Conservation (phyloP, 2,113 vertebrate genomes). For the Columba livia region DNA sequence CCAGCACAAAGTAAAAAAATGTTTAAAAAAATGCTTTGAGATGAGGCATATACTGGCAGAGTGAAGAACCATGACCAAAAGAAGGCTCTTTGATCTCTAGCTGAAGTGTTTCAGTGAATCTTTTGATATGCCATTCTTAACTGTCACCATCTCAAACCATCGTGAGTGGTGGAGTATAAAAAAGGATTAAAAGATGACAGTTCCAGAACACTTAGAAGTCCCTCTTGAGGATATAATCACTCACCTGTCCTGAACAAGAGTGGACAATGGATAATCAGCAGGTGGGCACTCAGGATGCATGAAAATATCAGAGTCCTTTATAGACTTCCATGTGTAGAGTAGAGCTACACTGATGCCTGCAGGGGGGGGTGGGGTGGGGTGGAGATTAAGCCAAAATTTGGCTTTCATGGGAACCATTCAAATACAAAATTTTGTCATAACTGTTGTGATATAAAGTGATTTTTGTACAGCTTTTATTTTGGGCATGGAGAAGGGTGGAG, state of each 20-base stretch:
- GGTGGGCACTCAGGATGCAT: neutral
- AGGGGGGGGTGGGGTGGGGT: too few species aligned
- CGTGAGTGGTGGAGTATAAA: neutral
- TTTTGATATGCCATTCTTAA: neutral
- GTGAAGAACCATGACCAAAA: neutral
- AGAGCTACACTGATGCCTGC: neutral
- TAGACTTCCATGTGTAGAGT: neutral
- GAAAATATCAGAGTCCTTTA: neutral
- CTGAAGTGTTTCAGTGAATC: neutral
- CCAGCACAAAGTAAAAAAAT: neutral
- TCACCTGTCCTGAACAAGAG: neutral
- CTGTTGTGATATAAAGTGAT: neutral
- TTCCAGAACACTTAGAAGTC: neutral
- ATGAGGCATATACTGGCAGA: neutral
- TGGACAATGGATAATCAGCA: neutral
- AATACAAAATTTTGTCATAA: neutral
- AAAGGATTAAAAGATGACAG: neutral
- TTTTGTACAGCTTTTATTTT: neutral
- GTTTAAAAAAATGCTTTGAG: neutral
- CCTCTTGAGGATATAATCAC: neutral
- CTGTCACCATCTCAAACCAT: neutral
- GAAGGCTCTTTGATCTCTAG: neutral
- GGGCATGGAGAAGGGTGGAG: fast-evolving
- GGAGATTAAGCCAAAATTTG: neutral
- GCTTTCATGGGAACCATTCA: neutral